Base-by-base conservation (phyloP, 1,140 invertebrate species). In the Sipha flava region DNA sequence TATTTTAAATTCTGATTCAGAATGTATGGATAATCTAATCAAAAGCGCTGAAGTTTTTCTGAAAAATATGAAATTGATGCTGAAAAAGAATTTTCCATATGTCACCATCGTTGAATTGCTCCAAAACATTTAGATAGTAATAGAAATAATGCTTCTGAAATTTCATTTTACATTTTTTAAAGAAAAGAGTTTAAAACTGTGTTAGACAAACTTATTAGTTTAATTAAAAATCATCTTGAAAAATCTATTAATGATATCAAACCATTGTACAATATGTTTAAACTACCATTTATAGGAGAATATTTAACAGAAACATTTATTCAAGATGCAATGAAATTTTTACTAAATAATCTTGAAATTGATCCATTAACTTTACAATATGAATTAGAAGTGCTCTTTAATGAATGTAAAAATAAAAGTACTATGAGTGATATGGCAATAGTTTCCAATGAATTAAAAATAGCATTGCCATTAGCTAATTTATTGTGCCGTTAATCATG, bases 381-480 rank as follows among this genome's bases (percentile, higher is more conserved):
- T 66, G 62, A 66, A 66, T 6, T 59, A 6, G 16, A 59, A 31
- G 29, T 59, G 29, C 29, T 59, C 34, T 66, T 40, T 9, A n/a
- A 66, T 26, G n/a, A 66, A 66, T 66, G 34, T 66, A 21, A 66
- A 66, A 66, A 40, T 43, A 10, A 66, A 66, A 43, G n/a, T 23
- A 66, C 62, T 66, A 66, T 40, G n/a, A 66, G 34, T 66, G 62
- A 66, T 34, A 34, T 21, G 14, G 62, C 62, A 16, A 66, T 43
- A 66, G 34, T 66, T 64, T 64, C 62, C 3, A 29, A 40, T 66
- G 37, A 66, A 66, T 45, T 79, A 16, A 79, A 79, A 64, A 79
- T n/a, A 1, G 37, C n/a, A 10, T 34, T 45, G 14, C 77, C 77
- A 7, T 21, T 43, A 29, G 23, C 54, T 9, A 34, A 43, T 79